Evolutionary conservation across 1,140 invertebrate species (phyloP), one percentile per base, ranked within the genome.

Genomic region (Drosophila nigromelanica): DNA sequence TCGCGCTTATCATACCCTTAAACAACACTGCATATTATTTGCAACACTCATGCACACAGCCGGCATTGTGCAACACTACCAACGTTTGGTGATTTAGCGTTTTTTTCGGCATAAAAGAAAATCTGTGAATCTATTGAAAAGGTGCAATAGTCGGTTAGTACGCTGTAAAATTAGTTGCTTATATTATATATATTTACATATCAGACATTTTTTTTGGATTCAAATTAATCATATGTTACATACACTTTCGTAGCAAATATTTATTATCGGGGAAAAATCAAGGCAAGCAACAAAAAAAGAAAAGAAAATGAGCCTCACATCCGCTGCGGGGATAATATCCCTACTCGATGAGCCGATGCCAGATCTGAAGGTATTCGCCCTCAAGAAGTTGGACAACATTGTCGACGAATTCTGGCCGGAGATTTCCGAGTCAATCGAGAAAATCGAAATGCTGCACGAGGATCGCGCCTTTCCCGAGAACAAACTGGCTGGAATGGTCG

Each of bases 391-490:
- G 45, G 96, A 99, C 92, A 94, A 95, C 83, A 97, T 99, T 91
- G 98, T 99, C 0, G 98, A 99, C 92, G 97, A 98, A 92, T 99
- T 99, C 93, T 99, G 98, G 98, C 97, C 98, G 14, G 98, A 99
- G 93, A 99, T 99, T 73, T 98, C 98, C 0, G 98, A 99, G 93
- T 97, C 98, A 10, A 98, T 99, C 90, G 96, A 97, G 89, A 99
- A 99, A 93, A 99, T 99, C 89, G 98, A 99, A 94, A 97, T 98
- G 82, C 93, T 99, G 15, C 97, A 98, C 91, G 98, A 99, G 93
- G 97, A 99, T 89, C 95, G 96, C 81, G 92, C 92, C 11, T 99
- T 99, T 89, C 94, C 95, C 21, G 95, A 99, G 82, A 96, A 97
- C 83, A 95, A 99, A 80, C 92, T 99, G 47, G 99, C 99, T 54